A percentile compares a stretch with the other conserved stretches of the same genome.
phyloP scores from a whole-genome alignment of 2,888 invertebrate genomes.

The Lochmaea crataegi region DNA sequence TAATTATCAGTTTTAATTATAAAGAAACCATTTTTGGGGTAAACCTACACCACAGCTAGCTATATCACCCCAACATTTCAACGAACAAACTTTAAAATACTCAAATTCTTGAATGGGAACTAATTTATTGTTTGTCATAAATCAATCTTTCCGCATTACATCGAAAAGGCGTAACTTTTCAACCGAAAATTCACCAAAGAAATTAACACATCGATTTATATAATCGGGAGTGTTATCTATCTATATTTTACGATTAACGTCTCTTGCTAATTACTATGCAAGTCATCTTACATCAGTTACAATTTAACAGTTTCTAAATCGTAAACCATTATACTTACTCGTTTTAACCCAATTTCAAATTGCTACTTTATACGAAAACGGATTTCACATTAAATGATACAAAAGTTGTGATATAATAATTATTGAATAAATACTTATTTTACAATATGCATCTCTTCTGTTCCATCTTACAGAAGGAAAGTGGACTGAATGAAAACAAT shows the following conservation, averaged over 20 bases:
- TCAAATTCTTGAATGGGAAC: neutral
- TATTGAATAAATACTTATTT: too few relatives aligned
- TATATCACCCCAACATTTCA: too few relatives aligned
- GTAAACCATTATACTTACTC: neutral
- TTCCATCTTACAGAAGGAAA: too few relatives aligned
- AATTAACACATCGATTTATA: neutral
- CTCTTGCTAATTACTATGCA: conserved; percentile 4
- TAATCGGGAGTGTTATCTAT: neutral
- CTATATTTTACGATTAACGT: neutral
- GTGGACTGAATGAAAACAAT: too few relatives aligned
- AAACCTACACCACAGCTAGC: too few relatives aligned
- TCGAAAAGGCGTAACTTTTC: neutral
- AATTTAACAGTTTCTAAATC: neutral
- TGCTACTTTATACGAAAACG: neutral
- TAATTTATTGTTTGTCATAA: neutral
- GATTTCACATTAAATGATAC: neutral
- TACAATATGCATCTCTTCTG: too few relatives aligned
- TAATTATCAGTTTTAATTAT: too few relatives aligned
- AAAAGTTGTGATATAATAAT: too few relatives aligned
- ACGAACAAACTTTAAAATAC: too few relatives aligned
- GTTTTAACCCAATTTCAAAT: neutral
- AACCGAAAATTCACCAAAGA: conserved; percentile 5
- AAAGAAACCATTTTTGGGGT: too few relatives aligned
- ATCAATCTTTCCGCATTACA: neutral
- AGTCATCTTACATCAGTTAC: neutral